Conservation (phyloP, 2,888 invertebrate species). For the Mesorhabditis belari region DNA sequence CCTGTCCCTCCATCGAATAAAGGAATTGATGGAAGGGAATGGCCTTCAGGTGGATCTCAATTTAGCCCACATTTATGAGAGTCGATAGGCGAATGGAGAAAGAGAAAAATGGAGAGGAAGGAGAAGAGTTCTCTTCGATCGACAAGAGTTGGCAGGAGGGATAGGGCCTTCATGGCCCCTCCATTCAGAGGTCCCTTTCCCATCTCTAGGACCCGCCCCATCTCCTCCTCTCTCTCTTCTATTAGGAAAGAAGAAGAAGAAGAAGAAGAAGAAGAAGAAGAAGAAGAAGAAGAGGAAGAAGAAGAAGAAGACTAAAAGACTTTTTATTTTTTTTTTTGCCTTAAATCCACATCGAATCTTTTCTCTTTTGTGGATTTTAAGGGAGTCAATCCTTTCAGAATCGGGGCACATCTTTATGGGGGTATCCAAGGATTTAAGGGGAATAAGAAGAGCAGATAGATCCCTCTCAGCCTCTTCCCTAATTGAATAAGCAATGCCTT, state of each 20-base stretch:
- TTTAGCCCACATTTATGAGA: conserved; percentile 5
- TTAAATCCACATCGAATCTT: not conserved
- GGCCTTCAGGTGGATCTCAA: too few relatives aligned
- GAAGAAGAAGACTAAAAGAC: not conserved
- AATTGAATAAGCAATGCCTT: too few relatives aligned
- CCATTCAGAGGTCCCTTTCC: conserved; percentile 14
- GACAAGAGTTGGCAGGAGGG: conserved; percentile 7
- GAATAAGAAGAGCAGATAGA: too few relatives aligned
- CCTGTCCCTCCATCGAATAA: conserved; percentile 10
- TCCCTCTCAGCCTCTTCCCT: too few relatives aligned
- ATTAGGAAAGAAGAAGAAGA: conserved; percentile 13
- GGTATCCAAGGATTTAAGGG: too few relatives aligned
- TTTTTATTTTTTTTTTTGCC: not conserved
- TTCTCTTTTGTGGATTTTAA: not conserved
- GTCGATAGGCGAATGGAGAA: conserved; percentile 3
- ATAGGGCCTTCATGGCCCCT: conserved; percentile 9
- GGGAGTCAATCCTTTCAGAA: not conserved
- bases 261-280: conserved; percentile 6
- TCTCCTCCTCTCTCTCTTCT: conserved; percentile 14
- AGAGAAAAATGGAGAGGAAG: conserved; percentile 3
- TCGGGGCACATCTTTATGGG: too few relatives aligned
- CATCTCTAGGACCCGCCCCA: conserved; percentile 10
- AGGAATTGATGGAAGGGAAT: conserved; percentile 2
- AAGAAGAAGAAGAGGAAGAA: not conserved
- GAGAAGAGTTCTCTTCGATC: conserved; percentile 1